Evolutionary conservation across 2,888 invertebrate genomes (phyloP), one percentile per base, ranked within the genome.

Genomic region (Dorcus hopei): DNA sequence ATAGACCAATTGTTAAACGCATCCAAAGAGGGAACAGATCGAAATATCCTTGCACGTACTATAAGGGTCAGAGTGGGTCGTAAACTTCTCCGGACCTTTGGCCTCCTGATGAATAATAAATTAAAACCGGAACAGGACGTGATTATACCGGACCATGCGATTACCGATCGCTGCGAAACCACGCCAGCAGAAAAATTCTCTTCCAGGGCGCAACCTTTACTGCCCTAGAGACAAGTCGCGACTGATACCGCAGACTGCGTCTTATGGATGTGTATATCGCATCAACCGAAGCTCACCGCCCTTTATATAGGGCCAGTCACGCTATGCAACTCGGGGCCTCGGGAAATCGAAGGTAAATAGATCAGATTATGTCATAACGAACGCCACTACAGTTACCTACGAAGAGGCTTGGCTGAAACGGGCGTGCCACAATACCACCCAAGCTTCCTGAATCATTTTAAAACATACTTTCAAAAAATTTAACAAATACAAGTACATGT

Each of bases 221-320:
- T 6, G 26, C 26, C 33, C 23, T 50, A 38, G 38, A 39, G 54
- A 38, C 45, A 39, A 54, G 50, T 55, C 52, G 55, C 58, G 58
- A 61, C 61, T 61, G 61, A 61, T 54, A 61, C 61, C 52, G 52
- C 16, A 38, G 41, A 57, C 52, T 57, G 57, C 50, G 48, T 57
- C 26, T 26, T 26, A 26, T 26, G 5, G 26, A 26, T 26, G 26
- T 26, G 26, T 26, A 26, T 26, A 26, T 26, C 26, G 58, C 55
- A 58, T 61, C 61, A 61, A 43, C 39, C 14, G 26, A 26, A 45
- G 52, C 43, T 41, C 57, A 49, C 53, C 58, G 48, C 55, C 61
- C 48, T 52, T 54, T 57, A 58, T 60, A 49, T 54, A 54, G 26
- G 26, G 26, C 42, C 41, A 61, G 61, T 61, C 61, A 61, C 61